Percentiles rank a stretch among this genome's conserved stretches.
Conservation (phyloP, 1,140 invertebrate species). For the Brachionus koreanus region DNA sequence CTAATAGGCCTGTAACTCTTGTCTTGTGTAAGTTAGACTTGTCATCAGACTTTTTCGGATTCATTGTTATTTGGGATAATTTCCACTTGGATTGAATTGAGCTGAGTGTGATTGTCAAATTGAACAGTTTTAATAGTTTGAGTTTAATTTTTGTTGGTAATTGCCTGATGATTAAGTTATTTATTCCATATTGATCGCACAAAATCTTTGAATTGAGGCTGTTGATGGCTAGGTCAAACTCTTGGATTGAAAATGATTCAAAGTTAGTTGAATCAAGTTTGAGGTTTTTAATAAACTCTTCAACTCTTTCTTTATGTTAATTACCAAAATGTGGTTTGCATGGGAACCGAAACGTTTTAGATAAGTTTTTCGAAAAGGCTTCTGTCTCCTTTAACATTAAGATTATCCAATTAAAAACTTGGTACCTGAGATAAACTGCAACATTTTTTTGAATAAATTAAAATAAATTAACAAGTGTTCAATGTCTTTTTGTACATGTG, state of each 20-base stretch:
- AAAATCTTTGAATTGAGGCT: neutral
- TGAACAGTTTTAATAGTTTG: neutral
- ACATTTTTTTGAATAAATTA: too few species aligned
- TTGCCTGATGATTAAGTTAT: neutral
- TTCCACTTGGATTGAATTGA: neutral
- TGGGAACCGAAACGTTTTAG: neutral
- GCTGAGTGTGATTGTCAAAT: neutral
- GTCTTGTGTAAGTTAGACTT: neutral
- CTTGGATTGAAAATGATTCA: neutral
- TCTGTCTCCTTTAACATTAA: too few species aligned
- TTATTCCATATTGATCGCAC: neutral
- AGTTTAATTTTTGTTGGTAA: neutral
- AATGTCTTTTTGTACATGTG: too few species aligned
- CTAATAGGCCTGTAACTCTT: neutral
- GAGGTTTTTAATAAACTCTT: neutral
- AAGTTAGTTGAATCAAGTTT: neutral
- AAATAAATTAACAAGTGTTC: too few species aligned
- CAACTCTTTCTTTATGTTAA: neutral
- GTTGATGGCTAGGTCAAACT: neutral
- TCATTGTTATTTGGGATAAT: neutral
- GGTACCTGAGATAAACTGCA: too few species aligned
- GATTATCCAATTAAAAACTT: too few species aligned
- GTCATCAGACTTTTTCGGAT: neutral
- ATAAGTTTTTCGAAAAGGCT: too few species aligned
- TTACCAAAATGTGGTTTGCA: neutral